A percentile compares a stretch with the other conserved stretches of the same genome.
These are phyloP conservation scores for Callorhinus ursinus DNA, from an alignment of 2,113 vertebrate genomes.

Conservation along the genomic window DNA sequence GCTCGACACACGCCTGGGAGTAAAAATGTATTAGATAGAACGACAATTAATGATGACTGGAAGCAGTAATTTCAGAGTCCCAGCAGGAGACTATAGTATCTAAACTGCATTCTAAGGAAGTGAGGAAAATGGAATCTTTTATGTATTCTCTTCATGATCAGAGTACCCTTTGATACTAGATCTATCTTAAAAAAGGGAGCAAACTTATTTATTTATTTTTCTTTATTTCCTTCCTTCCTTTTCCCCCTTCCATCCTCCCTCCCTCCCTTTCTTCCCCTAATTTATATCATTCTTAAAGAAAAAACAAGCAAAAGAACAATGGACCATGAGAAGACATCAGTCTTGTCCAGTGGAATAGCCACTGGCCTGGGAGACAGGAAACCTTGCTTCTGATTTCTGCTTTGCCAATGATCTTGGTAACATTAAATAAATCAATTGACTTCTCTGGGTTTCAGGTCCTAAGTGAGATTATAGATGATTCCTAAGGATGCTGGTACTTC, in stretches of 20 bases:
- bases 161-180: constrained; percentile 66
- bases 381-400: constrained; percentile 6
- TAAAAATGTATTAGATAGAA: constrained; percentile 81
- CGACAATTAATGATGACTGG: constrained; percentile 85
- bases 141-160: constrained; percentile 73
- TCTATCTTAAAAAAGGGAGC: constrained; percentile 40
- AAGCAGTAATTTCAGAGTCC: constrained; percentile 83
- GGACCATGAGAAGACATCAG: background rate
- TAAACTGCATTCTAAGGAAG: constrained; percentile 79
- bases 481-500: background rate
- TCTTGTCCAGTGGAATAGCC: background rate
- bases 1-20: constrained; percentile 78
- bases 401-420: constrained; percentile 16
- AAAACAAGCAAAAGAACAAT: background rate
- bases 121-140: constrained; percentile 66
- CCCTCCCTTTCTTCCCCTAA: no score
- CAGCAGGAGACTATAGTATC: constrained; percentile 81
- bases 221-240: background rate
- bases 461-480: background rate
- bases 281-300: background rate
- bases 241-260: background rate
- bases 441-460: background rate
- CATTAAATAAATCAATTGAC: background rate
- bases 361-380: background rate
- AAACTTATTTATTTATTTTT: background rate